phyloP scores from a whole-genome alignment of 1,140 invertebrate species.

The Hydropsyche tenuis region DNA sequence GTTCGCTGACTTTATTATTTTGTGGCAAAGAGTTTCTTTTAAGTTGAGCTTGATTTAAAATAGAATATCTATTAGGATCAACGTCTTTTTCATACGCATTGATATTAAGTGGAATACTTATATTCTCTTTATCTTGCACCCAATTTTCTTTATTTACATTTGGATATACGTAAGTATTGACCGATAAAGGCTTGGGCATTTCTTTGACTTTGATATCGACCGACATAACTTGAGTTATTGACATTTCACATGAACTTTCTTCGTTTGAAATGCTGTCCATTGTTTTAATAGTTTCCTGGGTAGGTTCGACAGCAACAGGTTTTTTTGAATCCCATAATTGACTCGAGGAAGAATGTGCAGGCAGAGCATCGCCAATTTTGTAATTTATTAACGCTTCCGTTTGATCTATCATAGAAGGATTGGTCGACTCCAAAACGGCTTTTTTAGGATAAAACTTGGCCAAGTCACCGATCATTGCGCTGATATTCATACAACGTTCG shows the following conservation, averaged over 20 bases:
- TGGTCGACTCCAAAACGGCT: conserved; percentile 14
- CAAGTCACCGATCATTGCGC: conserved; percentile 12
- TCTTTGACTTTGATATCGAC: conserved; percentile 22
- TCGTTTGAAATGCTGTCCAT: not conserved
- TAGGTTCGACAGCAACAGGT: too few relatives aligned
- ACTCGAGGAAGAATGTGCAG: too few relatives aligned
- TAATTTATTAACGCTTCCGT: conserved; percentile 47
- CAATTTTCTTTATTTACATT: conserved; percentile 15
- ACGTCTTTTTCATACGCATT: conserved; percentile 9
- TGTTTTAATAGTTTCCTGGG: too few relatives aligned
- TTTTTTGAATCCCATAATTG: too few relatives aligned
- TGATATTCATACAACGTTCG: conserved; percentile 43
- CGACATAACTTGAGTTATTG: conserved; percentile 34
- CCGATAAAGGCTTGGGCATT: not conserved
- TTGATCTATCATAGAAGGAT: conserved; percentile 38
- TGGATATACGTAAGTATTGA: conserved; percentile 12
- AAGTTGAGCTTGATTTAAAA: not conserved
- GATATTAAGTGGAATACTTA: conserved; percentile 25
- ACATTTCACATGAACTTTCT: conserved; percentile 32
- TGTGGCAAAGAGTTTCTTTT: too few relatives aligned
- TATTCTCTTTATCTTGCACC: conserved; percentile 42
- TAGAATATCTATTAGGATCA: not conserved
- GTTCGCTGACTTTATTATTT: too few relatives aligned
- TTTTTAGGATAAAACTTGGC: conserved; percentile 29
- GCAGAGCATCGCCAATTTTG: conserved; percentile 5